These are phyloP conservation scores for Strigamia maritima DNA, from an alignment of 2,888 invertebrate species.

Conservation along the genomic window DNA sequence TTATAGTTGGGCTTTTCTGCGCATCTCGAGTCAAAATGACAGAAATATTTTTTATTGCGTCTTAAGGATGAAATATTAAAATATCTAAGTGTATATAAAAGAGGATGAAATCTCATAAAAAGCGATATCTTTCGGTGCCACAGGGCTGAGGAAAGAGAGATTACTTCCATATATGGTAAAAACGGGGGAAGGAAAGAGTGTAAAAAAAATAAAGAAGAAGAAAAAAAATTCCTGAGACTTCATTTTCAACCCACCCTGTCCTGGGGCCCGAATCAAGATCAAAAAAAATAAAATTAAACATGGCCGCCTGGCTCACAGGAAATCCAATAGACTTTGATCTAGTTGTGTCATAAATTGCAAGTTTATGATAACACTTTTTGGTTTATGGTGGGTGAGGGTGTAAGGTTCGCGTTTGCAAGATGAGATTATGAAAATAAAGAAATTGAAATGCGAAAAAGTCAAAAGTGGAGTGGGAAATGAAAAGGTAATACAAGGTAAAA, in stretches of 20 bases:
- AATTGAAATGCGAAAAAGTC: too few relatives aligned
- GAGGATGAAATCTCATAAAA: neutral
- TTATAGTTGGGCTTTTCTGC: too few relatives aligned
- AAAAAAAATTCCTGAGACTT: neutral
- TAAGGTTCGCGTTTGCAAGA: neutral
- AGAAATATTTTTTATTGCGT: too few relatives aligned
- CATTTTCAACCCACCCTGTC: neutral
- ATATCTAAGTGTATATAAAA: neutral
- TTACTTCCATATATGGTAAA: neutral
- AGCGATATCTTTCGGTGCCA: neutral
- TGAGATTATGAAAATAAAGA: neutral
- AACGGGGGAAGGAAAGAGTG: neutral
- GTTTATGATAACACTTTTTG: neutral
- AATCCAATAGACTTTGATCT: slow-evolving; percentile 10
- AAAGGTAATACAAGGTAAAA: too few relatives aligned
- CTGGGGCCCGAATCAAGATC: neutral
- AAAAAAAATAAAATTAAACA: neutral
- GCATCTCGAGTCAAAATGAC: too few relatives aligned
- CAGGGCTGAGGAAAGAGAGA: neutral
- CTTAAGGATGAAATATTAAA: too few relatives aligned
- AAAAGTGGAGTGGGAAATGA: neutral
- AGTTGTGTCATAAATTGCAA: neutral
- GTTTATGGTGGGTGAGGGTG: neutral
- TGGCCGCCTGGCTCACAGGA: neutral
- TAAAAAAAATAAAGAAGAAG: neutral